phyloP scores from a whole-genome alignment of 2,797 vertebrate species.

The Falco rusticolus region DNA sequence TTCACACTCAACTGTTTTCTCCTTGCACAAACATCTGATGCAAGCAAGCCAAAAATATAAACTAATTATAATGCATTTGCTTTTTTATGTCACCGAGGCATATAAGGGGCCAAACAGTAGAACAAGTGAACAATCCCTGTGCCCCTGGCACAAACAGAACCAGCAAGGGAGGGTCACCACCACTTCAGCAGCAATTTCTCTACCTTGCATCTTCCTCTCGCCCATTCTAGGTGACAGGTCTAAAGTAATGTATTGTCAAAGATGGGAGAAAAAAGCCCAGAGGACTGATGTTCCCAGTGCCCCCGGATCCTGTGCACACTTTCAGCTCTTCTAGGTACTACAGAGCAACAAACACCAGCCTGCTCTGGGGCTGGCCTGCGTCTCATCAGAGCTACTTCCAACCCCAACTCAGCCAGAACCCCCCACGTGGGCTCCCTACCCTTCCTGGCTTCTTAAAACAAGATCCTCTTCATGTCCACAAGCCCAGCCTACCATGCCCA shows the following conservation, averaged over 20 bases:
- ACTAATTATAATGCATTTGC: background rate
- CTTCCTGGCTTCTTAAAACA: background rate
- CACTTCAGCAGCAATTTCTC: background rate
- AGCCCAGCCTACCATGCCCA: background rate
- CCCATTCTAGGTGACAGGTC: background rate
- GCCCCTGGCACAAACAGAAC: background rate
- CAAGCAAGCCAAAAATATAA: background rate
- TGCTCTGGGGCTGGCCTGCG: background rate
- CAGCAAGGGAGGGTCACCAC: background rate
- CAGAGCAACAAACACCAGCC: background rate
- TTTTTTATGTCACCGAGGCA: background rate
- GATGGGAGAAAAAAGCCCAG: background rate
- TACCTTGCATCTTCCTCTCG: background rate
- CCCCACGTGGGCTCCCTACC: background rate
- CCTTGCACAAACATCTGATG: background rate
- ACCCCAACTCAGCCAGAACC: background rate
- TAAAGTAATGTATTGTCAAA: background rate
- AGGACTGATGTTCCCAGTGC: background rate
- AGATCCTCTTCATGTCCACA: rapidly evolving
- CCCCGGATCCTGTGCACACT: background rate
- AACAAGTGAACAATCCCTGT: background rate
- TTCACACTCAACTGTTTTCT: background rate
- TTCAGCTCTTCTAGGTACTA: background rate
- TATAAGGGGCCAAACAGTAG: rapidly evolving
- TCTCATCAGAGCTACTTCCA: background rate